A percentile compares a stretch with the other conserved stretches of the same genome.
Evolutionary conservation across 2,113 vertebrate genomes (phyloP).

Genomic region (Apodemus sylvaticus): DNA sequence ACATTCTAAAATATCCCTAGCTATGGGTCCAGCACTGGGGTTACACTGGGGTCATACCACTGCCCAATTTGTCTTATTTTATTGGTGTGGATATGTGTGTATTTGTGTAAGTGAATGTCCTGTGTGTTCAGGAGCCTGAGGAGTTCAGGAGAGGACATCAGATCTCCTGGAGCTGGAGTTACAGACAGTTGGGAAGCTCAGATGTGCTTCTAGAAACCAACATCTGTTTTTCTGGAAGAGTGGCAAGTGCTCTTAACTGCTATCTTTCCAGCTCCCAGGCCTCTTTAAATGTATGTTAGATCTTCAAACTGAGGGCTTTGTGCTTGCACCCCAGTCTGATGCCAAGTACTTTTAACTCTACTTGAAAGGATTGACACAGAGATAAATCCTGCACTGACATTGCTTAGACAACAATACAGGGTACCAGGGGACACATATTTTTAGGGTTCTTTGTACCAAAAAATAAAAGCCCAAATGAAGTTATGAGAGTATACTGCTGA

Average conservation of each 20-base stretch:
- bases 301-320: neutral
- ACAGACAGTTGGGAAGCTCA: neutral
- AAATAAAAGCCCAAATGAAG: neutral
- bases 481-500: neutral
- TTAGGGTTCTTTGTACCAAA: neutral
- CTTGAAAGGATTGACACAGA: neutral
- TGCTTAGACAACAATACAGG: neutral
- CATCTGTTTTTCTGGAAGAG: neutral
- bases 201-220: neutral
- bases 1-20: neutral
- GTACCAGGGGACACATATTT: neutral
- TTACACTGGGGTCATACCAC: too few relatives aligned
- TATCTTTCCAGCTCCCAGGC: neutral
- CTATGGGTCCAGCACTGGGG: neutral
- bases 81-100: too few relatives aligned
- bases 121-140: neutral
- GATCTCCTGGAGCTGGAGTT: neutral
- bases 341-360: neutral
- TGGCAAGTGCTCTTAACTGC: too few relatives aligned
- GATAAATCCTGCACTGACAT: neutral
- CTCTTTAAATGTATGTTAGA: neutral
- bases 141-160: neutral
- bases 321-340: neutral
- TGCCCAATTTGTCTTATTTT: neutral
- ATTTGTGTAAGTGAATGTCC: neutral